phyloP scores from a whole-genome alignment of 2,797 vertebrate species.

The Sebastes kiyomatsui region DNA sequence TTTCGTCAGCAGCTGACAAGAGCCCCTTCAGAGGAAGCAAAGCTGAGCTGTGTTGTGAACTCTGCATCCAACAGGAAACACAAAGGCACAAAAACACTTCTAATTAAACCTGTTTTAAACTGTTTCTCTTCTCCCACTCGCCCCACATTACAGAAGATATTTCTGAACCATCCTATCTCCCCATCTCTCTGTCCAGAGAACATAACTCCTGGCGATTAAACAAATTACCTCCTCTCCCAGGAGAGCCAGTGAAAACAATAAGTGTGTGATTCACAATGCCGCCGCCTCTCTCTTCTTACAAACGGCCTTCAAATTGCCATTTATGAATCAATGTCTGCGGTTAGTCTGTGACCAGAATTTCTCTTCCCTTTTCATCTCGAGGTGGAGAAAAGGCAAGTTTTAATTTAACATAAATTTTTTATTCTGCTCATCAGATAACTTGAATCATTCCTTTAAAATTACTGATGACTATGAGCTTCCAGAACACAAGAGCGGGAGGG shows the following conservation, averaged over 20 bases:
- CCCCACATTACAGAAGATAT: slow-evolving; percentile 33
- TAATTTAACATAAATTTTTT: slow-evolving; percentile 65
- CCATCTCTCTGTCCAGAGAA: slow-evolving; percentile 63
- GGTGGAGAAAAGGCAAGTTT: slow-evolving; percentile 46
- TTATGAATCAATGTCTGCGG: slow-evolving; percentile 76
- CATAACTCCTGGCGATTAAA: slow-evolving; percentile 76
- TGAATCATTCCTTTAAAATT: slow-evolving; percentile 69
- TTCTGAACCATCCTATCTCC: slow-evolving; percentile 49
- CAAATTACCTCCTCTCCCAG: slow-evolving; percentile 75
- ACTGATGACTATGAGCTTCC: slow-evolving; percentile 75
- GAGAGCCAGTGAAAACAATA: slow-evolving; percentile 75
- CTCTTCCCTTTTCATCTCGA: slow-evolving; percentile 30
- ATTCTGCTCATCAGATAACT: slow-evolving; percentile 65
- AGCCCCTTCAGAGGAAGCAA: slow-evolving; percentile 67
- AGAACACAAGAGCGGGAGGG: slow-evolving; percentile 51
- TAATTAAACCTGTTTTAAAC: slow-evolving; percentile 71
- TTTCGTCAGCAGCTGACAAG: slow-evolving; percentile 70
- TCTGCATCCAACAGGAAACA: slow-evolving; percentile 61
- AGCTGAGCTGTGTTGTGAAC: slow-evolving; percentile 63
- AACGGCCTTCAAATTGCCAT: slow-evolving; percentile 64
- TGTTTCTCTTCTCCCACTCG: slow-evolving; percentile 32
- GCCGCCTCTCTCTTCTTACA: slow-evolving; percentile 59
- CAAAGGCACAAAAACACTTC: slow-evolving; percentile 62
- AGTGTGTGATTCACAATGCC: slow-evolving; percentile 63
- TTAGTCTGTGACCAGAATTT: slow-evolving; percentile 52